Evolutionary conservation across 1,140 invertebrate genomes (phyloP), one percentile per base, ranked within the genome.

Genomic region (Drosophila tristis): DNA sequence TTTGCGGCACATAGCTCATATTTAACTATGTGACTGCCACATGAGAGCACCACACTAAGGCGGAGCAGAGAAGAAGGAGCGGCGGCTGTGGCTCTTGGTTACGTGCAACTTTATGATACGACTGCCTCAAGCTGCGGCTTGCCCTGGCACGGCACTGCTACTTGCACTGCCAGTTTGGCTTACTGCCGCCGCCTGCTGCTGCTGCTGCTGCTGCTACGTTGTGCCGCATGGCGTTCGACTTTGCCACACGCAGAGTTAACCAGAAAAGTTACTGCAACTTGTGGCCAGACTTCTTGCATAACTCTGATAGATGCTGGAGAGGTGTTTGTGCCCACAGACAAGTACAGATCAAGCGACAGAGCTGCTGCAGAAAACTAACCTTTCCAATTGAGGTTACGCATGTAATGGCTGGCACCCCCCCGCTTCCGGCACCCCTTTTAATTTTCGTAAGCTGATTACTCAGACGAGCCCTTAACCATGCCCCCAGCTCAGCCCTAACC

Each of bases 41-140:
- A 53, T 20, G 35, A 65, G 43, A 35, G 42, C 49, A 50, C 35
- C 57, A 54, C 42, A 20, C 26, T 35, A 4, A 20, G 9, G 2
- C 62, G 48, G 6, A 23, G 23, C 39, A 26, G 42, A n/a, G 9
- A 20, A 20, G 20, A 8, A 5, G 11, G 7, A 8, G 4, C 59
- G 23, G 44, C 29, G 44, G 23, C 15, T 49, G 63, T n/a, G 67
- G 67, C 70, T 70, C 64, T 68, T 68, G 74, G 73, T 76, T 77
- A 77, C 74, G 74, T 77, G 74, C 74, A 77, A 76, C 56, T 77
- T 77, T 77, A 77, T 77, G 74, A 77, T 77, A 77, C 55, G 70
- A 53, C 59, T 64, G 65, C 43, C 62, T 67, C 50, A 56, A 45
- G 64, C 25, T 2, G 70, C 43, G 61, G 57, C 54, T 64, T 39